Evolutionary conservation across 2,797 vertebrate species (phyloP).

Genomic region (Pipistrellus pipistrellus): DNA sequence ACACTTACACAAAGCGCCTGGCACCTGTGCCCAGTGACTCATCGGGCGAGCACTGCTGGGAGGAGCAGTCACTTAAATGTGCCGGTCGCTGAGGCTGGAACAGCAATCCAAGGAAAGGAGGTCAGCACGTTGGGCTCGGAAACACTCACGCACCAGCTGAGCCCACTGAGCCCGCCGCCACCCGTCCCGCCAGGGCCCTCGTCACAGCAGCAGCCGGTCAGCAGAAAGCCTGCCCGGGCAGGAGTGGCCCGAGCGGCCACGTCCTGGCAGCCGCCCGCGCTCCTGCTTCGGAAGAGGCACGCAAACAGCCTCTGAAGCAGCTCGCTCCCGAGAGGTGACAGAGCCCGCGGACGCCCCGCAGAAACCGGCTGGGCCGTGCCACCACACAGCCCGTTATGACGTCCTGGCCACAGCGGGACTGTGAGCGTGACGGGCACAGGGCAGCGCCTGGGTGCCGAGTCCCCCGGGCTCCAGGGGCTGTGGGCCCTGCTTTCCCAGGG

Average conservation of each 20-base stretch:
- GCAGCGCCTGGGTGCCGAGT: neutral
- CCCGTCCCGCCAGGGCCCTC: conserved; percentile 55
- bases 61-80: conserved; percentile 76
- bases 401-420: neutral
- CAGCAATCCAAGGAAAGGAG: conserved; percentile 77
- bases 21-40: conserved; percentile 68
- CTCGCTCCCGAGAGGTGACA: neutral
- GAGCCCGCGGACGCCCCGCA: neutral
- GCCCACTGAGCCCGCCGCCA: conserved; percentile 46
- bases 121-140: conserved; percentile 73
- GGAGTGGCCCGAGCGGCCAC: neutral
- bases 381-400: neutral
- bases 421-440: neutral
- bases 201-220: conserved; percentile 47
- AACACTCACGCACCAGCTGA: conserved; percentile 69
- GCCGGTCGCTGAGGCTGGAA: conserved; percentile 77
- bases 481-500: neutral
- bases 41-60: conserved; percentile 69
- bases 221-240: conserved; percentile 45
- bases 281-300: conserved; percentile 44
- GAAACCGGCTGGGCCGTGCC: neutral
- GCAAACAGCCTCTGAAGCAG: neutral
- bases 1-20: conserved; percentile 78
- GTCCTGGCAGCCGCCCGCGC: conserved; percentile 5
- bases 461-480: neutral